phyloP scores from a whole-genome alignment of 2,797 vertebrate genomes.

The Galaxias olidus region DNA sequence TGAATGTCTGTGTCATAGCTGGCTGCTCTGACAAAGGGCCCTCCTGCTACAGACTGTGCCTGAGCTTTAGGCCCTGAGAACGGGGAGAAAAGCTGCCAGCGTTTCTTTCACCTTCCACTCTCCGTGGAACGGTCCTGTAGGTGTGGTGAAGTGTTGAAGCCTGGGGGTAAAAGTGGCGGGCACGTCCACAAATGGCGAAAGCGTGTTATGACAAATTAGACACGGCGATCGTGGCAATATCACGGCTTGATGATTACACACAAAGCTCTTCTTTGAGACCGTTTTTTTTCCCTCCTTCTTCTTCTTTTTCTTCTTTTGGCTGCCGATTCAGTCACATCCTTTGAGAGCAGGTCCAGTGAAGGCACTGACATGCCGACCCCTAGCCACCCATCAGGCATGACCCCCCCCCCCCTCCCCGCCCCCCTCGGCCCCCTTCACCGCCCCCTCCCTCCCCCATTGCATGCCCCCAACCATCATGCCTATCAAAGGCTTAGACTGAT shows the following conservation, averaged over 20 bases:
- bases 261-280: conserved; percentile 57
- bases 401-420: conserved; percentile 14
- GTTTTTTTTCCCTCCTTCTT: conserved; percentile 34
- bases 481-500: conserved; percentile 69
- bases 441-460: conserved; percentile 34
- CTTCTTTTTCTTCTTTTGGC: conserved; percentile 28
- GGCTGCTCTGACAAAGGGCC: conserved; percentile 30
- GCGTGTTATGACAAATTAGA: conserved; percentile 63
- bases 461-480: conserved; percentile 47
- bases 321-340: conserved; percentile 50
- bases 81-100: conserved; percentile 7
- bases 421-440: conserved; percentile 43
- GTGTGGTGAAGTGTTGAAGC: conserved; percentile 39
- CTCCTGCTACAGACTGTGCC: conserved; percentile 17
- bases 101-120: conserved; percentile 1
- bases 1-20: conserved; percentile 51
- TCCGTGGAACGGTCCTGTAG: conserved; percentile 27
- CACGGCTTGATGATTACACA: conserved; percentile 51
- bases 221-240: conserved; percentile 50
- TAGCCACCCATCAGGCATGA: conserved; percentile 35
- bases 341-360: conserved; percentile 51
- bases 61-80: conserved; percentile 4
- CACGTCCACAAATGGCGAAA: conserved; percentile 48
- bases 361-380: conserved; percentile 50
- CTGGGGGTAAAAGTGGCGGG: conserved; percentile 32